Evolutionary conservation across 2,113 vertebrate genomes (phyloP).

Genomic region (Acanthochromis polyacanthus): DNA sequence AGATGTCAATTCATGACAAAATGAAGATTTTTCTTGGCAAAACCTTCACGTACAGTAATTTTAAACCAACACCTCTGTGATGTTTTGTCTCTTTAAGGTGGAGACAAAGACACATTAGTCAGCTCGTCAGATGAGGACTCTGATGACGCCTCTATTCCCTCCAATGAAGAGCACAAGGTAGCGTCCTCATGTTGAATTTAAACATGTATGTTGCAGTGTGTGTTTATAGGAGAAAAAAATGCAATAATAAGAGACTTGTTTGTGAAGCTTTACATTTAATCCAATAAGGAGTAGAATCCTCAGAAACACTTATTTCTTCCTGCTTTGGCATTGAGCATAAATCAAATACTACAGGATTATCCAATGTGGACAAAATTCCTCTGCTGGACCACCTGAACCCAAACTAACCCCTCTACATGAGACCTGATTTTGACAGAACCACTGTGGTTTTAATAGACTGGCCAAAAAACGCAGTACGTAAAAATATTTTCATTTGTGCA

Average conservation of each 20-base stretch:
- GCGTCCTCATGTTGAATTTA: not conserved
- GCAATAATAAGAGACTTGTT: not conserved
- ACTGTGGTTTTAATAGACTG: fast-evolving
- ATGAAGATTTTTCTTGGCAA: not conserved
- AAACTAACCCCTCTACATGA: not conserved
- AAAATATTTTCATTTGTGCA: not conserved
- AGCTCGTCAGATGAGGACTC: constrained; percentile 90
- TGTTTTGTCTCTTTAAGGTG: constrained; percentile 63
- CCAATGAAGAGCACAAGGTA: constrained; percentile 95
- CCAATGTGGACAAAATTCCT: not conserved
- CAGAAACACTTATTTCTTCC: not conserved
- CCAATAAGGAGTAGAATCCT: not conserved
- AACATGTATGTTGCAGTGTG: not conserved
- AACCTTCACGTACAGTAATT: no score
- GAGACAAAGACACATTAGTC: constrained; percentile 84
- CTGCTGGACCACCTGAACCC: not conserved
- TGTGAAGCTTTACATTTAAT: not conserved
- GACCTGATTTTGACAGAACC: not conserved
- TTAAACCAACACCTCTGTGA: no score
- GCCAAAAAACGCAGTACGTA: not conserved
- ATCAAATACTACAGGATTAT: not conserved
- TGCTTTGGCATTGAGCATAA: not conserved
- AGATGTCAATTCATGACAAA: not conserved
- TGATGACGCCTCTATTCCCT: constrained; percentile 87
- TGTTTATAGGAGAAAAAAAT: not conserved